These are phyloP conservation scores for Acronicta leporina DNA, from an alignment of 2,888 invertebrate species.

Conservation along the genomic window DNA sequence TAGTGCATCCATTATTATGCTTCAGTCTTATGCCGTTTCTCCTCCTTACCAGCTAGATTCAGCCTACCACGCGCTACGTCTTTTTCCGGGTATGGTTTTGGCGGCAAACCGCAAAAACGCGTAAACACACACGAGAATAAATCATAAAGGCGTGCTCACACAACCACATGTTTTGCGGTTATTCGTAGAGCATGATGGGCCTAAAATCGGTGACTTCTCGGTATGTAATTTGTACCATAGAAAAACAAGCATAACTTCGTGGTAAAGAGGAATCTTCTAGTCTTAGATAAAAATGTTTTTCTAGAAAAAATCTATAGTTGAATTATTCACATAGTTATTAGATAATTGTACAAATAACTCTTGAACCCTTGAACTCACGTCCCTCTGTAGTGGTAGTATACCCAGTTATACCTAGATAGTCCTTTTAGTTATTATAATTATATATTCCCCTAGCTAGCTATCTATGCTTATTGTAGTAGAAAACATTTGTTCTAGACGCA, in stretches of 20 bases:
- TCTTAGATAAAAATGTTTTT: constrained; percentile 67
- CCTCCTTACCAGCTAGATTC: constrained; percentile 32
- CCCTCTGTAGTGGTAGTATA: constrained; percentile 79
- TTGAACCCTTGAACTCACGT: constrained; percentile 87
- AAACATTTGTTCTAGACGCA: constrained; percentile 27
- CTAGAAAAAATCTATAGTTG: constrained; percentile 76
- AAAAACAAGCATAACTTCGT: constrained; percentile 20
- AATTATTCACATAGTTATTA: constrained; percentile 71
- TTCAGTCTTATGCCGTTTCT: constrained; percentile 36
- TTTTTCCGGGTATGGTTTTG: too few species aligned
- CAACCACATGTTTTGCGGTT: too few species aligned
- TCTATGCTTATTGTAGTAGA: constrained; percentile 46
- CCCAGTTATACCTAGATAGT: constrained; percentile 65
- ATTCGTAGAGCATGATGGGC: too few species aligned
- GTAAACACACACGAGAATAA: too few species aligned
- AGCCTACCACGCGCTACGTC: background rate
- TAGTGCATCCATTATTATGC: constrained; percentile 46
- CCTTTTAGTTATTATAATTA: constrained; percentile 50
- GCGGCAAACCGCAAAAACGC: too few species aligned
- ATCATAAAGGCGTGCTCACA: too few species aligned
- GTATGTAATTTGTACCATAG: constrained; percentile 17
- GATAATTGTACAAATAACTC: constrained; percentile 81
- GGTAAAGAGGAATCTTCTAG: constrained; percentile 57
- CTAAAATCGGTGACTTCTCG: constrained; percentile 8
- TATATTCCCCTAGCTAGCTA: constrained; percentile 48